phyloP scores from a whole-genome alignment of 2,888 invertebrate species.

The Dicyrtomina minuta region DNA sequence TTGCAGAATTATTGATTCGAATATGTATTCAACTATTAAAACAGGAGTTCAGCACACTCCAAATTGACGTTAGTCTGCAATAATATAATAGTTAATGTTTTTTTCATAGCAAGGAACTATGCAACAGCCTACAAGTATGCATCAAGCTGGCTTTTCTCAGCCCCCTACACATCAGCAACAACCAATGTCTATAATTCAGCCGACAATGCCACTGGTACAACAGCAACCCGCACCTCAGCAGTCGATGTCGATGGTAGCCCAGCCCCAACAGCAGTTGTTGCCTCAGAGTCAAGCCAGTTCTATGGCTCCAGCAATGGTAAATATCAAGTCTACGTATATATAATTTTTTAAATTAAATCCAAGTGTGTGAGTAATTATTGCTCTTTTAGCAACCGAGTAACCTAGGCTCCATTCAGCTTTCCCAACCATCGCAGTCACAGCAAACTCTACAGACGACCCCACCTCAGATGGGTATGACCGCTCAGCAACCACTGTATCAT shows the following conservation, averaged over 20 bases:
- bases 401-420: background rate
- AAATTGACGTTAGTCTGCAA: background rate
- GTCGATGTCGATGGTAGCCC: conserved; percentile 9
- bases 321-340: no score
- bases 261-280: conserved; percentile 16
- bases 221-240: conserved; percentile 2
- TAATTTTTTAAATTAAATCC: background rate
- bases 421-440: background rate
- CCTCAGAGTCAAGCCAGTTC: conserved; percentile 17
- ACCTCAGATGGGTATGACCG: background rate
- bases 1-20: background rate
- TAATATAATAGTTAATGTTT: background rate
- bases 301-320: conserved; percentile 17
- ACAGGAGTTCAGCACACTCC: no score
- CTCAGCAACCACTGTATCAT: conserved; percentile 1
- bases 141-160: background rate
- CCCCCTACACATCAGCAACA: background rate
- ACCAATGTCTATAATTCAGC: background rate
- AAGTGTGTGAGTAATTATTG: background rate
- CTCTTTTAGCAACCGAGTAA: background rate
- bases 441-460: background rate
- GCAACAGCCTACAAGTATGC: conserved; percentile 5
- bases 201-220: background rate
- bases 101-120: conserved; percentile 1
- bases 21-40: background rate